A percentile compares a stretch with the other conserved stretches of the same genome.
These are phyloP conservation scores for Acronicta alni DNA, from an alignment of 2,888 invertebrate species.

Conservation along the genomic window DNA sequence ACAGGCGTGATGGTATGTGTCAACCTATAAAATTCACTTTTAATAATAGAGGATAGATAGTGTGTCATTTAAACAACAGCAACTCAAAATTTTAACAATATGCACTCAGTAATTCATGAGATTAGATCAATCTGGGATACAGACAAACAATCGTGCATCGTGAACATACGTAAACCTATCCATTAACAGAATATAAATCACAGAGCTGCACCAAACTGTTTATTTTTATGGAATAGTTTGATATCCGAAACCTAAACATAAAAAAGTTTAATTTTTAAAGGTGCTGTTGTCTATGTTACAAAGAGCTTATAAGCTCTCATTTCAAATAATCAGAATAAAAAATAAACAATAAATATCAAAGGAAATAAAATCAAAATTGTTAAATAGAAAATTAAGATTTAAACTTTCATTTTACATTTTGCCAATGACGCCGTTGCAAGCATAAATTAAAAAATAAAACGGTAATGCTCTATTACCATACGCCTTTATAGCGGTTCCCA, in stretches of 20 bases:
- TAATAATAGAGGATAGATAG: no score
- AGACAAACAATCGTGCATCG: neutral
- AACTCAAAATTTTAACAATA: neutral
- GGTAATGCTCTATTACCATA: slow-evolving; percentile 32
- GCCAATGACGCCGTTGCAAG: neutral
- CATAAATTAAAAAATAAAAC: slow-evolving; percentile 6
- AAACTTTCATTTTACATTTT: neutral
- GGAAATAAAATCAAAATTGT: no score
- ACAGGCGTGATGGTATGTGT: no score
- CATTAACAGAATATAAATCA: slow-evolving; percentile 8
- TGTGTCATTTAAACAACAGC: no score
- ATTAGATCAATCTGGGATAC: neutral
- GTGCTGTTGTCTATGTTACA: neutral
- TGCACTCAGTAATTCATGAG: neutral
- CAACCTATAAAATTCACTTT: no score
- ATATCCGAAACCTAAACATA: neutral
- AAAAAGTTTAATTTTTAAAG: neutral
- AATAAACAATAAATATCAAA: no score
- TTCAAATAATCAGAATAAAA: no score
- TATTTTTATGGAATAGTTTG: neutral
- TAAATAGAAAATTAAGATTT: no score
- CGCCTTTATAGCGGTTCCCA: slow-evolving; percentile 34
- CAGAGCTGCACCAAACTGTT: neutral
- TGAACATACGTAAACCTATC: neutral
- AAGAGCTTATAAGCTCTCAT: neutral